phyloP scores from a whole-genome alignment of 2,797 vertebrate genomes.

The Babyrousa celebensis region DNA sequence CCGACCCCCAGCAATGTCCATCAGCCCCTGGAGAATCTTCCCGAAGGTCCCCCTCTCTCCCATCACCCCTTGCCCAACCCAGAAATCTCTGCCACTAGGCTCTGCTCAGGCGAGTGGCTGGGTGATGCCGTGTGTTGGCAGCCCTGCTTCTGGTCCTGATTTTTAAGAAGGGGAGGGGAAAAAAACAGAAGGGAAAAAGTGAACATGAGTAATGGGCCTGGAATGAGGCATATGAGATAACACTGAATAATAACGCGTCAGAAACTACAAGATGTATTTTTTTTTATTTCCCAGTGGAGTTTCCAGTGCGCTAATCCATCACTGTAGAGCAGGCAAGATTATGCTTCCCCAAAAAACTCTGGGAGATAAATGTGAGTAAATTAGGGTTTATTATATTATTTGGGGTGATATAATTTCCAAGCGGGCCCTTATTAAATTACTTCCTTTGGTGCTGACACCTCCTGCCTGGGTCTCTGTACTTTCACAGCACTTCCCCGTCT shows the following conservation, averaged over 20 bases:
- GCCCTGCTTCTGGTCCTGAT: slow-evolving; percentile 75
- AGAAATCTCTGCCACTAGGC: not conserved
- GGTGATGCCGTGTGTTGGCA: not conserved
- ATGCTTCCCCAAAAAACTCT: slow-evolving; percentile 89
- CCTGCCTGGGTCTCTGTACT: slow-evolving; percentile 61
- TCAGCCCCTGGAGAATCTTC: not conserved
- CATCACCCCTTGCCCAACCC: no score
- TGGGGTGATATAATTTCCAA: slow-evolving; percentile 90
- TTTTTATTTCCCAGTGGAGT: slow-evolving; percentile 92
- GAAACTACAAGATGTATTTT: slow-evolving; percentile 93
- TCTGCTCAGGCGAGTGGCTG: not conserved
- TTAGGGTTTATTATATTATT: slow-evolving; percentile 93
- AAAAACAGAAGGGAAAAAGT: slow-evolving; percentile 81
- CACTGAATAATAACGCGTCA: slow-evolving; percentile 93
- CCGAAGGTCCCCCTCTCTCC: not conserved
- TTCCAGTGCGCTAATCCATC: slow-evolving; percentile 92
- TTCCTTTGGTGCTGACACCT: slow-evolving; percentile 79
- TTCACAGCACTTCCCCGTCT: not conserved
- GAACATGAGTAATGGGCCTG: slow-evolving; percentile 92
- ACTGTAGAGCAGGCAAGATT: slow-evolving; percentile 92
- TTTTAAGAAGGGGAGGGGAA: slow-evolving; percentile 67
- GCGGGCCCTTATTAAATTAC: slow-evolving; percentile 90
- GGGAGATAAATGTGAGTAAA: slow-evolving; percentile 93
- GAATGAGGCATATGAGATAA: slow-evolving; percentile 92
- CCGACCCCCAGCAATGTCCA: not conserved